phyloP scores from a whole-genome alignment of 2,113 vertebrate species.

The Danio rerio region GRCz12tu NC_133194.1:42231501-42232000 shows the following conservation, averaged over 20 bases:
- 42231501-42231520: not conserved
- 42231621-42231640: conserved; percentile 45
- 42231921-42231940: conserved; percentile 56
- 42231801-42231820: conserved; percentile 38
- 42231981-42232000: conserved; percentile 57
- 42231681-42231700: not conserved
- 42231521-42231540: not conserved
- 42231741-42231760: conserved; percentile 28
- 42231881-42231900: conserved; percentile 45
- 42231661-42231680: not conserved
- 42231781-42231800: conserved; percentile 20
- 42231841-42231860: conserved; percentile 15
- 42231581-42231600: conserved; percentile 29
- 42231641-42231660: conserved; percentile 24
- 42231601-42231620: conserved; percentile 39
- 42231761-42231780: conserved; percentile 26
- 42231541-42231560: not conserved
- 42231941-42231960: conserved; percentile 43
- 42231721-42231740: conserved; percentile 3
- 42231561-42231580: not conserved
- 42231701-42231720: not conserved
- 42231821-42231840: conserved; percentile 53
- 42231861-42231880: conserved; percentile 25
- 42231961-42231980: conserved; percentile 15
- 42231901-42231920: conserved; percentile 56